phyloP scores from a whole-genome alignment of 64 coral and sea anemone species.

The Porites australiensis region DNA sequence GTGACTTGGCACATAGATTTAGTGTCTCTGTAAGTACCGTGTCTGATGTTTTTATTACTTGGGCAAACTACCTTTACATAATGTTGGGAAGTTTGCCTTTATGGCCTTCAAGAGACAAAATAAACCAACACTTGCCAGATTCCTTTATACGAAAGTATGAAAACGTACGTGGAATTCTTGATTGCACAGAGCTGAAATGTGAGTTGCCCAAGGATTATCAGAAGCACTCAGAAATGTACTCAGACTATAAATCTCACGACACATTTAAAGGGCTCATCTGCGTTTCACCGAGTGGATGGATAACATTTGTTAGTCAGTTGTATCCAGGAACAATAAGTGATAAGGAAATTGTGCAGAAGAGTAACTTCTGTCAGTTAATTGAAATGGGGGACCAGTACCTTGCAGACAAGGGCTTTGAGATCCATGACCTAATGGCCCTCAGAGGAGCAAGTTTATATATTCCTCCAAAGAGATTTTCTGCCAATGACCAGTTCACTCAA shows the following conservation, averaged over 20 bases:
- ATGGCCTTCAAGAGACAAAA: slow-evolving; percentile 29
- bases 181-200: slow-evolving; percentile 78
- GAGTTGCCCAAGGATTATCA: slow-evolving; percentile 58
- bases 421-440: slow-evolving; percentile 66
- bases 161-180: slow-evolving; percentile 59
- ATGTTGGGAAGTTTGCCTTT: slow-evolving; percentile 51
- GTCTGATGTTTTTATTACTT: slow-evolving; percentile 34
- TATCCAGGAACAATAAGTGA: slow-evolving; percentile 66
- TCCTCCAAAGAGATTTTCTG: slow-evolving; percentile 49
- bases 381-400: slow-evolving; percentile 60
- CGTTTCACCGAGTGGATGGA: slow-evolving; percentile 54
- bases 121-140: slow-evolving; percentile 44
- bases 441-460: slow-evolving; percentile 36
- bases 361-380: slow-evolving; percentile 46
- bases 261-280: slow-evolving; percentile 66
- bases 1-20: slow-evolving; percentile 67
- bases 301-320: slow-evolving; percentile 80
- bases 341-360: slow-evolving; percentile 63
- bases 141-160: slow-evolving; percentile 47
- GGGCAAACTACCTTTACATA: slow-evolving; percentile 63
- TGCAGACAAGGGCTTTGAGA: slow-evolving; percentile 71
- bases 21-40: slow-evolving; percentile 33
- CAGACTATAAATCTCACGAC: slow-evolving; percentile 62
- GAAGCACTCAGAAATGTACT: slow-evolving; percentile 73
- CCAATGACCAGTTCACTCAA: not conserved